Base-by-base conservation (phyloP, 2,113 vertebrate genomes). In the Planiliza haematocheilus region DNA sequence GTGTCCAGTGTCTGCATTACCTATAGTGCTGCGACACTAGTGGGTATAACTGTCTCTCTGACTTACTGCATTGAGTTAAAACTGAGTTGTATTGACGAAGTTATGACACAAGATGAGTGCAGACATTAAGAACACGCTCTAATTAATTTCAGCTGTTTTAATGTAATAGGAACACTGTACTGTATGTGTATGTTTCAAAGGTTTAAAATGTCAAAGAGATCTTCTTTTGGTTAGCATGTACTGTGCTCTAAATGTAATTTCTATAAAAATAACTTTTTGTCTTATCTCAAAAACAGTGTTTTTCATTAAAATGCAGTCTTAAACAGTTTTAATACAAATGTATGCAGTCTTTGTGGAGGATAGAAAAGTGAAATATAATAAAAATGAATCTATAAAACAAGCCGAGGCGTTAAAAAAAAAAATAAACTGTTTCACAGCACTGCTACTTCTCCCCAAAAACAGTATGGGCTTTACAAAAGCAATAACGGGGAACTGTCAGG, bases 401-500 rank as follows among this genome's bases (percentile, higher is more conserved):
- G 39, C 60, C 50, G 61, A 79, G 51, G 20, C 51, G 46, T 63
- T 30, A 30, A 30, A 30, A 30, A 30, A 30, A 30, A 30, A 74
- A 56, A 71, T 81, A 84, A 86, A 72, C 46, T 36, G 56, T 52
- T 68, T 62, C 70, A 86, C 56, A 76, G 67, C 78, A 80, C 66
- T 72, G 71, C 34, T 57, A 13, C 52, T n/a, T 34, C 39, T 64
- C 57, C 21, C 10, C 1, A 37, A 57, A 78, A 77, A 77, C 63
- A 60, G 67, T 53, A 21, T 20, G 43, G 73, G 84, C 89, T 89
- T 91, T 86, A 88, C 84, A 89, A 89, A 89, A 90, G 86, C 82
- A 79, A 66, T 86, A 82, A 73, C 1, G 10, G 49, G 45, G 36
- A 52, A 67, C 65, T 45, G 52, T 74, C 36, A 41, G 36, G 17